Evolutionary conservation across 2,888 invertebrate genomes (phyloP).

Genomic region (Caenorhabditis becei): DNA sequence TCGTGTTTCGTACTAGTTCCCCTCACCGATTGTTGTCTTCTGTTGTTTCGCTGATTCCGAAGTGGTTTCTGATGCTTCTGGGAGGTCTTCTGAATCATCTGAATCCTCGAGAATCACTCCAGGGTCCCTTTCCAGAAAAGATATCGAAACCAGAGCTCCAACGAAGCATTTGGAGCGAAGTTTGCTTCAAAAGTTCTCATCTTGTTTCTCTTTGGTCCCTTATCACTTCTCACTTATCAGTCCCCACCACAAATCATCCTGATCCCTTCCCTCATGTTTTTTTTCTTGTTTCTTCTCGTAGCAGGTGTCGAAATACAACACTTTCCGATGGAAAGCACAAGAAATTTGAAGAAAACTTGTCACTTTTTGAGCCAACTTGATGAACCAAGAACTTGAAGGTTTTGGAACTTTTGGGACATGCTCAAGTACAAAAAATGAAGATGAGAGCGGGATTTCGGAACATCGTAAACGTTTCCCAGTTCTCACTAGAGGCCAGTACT

Average conservation of each 20-base stretch:
- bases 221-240: too few species aligned
- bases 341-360: not conserved
- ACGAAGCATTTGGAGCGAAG: too few species aligned
- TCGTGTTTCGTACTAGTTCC: conserved; percentile 57
- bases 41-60: too few species aligned
- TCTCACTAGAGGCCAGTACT: too few species aligned
- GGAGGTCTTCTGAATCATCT: not conserved
- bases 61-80: too few species aligned
- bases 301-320: conserved; percentile 1
- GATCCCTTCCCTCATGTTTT: not conserved
- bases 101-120: too few species aligned
- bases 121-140: too few species aligned
- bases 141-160: too few species aligned
- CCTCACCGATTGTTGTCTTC: not conserved
- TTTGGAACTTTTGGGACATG: not conserved
- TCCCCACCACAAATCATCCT: not conserved
- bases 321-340: not conserved
- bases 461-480: too few species aligned
- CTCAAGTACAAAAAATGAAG: not conserved
- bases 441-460: conserved; percentile 16
- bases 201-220: too few species aligned
- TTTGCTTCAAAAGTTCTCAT: too few species aligned
- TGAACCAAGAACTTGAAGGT: too few species aligned
- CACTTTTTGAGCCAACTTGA: not conserved
- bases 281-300: not conserved